Percentiles rank a stretch among this genome's conserved stretches.
Conservation (phyloP, 1,140 invertebrate species). For the Hestina assimilis region DNA sequence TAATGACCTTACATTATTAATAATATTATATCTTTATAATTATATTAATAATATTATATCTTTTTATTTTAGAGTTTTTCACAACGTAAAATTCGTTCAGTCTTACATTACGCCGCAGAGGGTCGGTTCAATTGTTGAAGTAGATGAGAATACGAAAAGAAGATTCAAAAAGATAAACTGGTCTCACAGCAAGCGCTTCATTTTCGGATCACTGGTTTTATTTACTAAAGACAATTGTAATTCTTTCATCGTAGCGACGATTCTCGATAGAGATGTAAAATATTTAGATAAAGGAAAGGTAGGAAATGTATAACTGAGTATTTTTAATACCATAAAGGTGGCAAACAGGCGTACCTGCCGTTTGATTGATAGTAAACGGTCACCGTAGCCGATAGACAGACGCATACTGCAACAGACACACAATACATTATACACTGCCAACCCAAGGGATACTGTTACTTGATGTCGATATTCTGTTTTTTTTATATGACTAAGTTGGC, state of each 20-base stretch:
- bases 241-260: slow-evolving; percentile 82
- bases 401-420: no score
- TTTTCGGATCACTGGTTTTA: slow-evolving; percentile 86
- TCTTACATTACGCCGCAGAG: slow-evolving; percentile 47
- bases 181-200: slow-evolving; percentile 78
- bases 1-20: no score
- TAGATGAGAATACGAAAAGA: slow-evolving; percentile 45
- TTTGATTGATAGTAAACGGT: no score
- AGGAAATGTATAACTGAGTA: slow-evolving; percentile 42
- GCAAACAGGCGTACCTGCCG: no score
- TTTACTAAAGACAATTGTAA: slow-evolving; percentile 85
- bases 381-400: no score
- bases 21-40: no score
- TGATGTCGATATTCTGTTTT: no score
- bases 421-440: no score
- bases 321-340: neutral
- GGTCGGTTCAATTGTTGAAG: slow-evolving; percentile 42
- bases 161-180: slow-evolving; percentile 51
- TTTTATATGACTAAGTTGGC: no score
- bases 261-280: slow-evolving; percentile 79
- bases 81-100: slow-evolving; percentile 46
- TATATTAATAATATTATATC: slow-evolving; percentile 11
- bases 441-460: no score
- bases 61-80: slow-evolving; percentile 47
- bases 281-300: slow-evolving; percentile 74